phyloP scores from a whole-genome alignment of 2,797 vertebrate genomes.

The Channa striata region DNA sequence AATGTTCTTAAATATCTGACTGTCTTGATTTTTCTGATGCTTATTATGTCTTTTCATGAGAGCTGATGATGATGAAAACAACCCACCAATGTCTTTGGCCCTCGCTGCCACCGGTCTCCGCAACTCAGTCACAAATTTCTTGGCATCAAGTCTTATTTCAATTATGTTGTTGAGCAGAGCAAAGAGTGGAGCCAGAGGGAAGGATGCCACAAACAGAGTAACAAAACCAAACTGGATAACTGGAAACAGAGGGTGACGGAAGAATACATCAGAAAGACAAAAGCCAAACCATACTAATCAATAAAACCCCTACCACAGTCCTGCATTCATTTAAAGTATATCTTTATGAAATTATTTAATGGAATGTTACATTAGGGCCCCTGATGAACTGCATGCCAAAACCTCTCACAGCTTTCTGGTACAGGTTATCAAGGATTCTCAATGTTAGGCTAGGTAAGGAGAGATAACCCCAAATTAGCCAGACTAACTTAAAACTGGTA shows the following conservation, averaged over 20 bases:
- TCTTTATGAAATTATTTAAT: no score
- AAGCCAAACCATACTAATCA: no score
- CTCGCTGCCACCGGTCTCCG: slow-evolving; percentile 93
- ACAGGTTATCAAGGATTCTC: no score
- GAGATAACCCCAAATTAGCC: no score
- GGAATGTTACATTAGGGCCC: no score
- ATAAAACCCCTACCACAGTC: no score
- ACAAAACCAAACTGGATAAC: slow-evolving; percentile 99
- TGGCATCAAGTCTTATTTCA: slow-evolving; percentile 97
- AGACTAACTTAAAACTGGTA: no score
- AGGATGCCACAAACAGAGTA: slow-evolving; percentile 96
- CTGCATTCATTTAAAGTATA: no score
- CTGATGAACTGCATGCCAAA: no score
- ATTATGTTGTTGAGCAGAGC: slow-evolving; percentile 99
- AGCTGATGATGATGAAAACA: not conserved
- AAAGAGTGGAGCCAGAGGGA: slow-evolving; percentile 95
- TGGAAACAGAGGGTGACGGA: slow-evolving; percentile 63
- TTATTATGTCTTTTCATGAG: not conserved
- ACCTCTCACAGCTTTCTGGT: no score
- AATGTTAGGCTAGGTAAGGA: no score
- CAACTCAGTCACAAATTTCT: slow-evolving; percentile 95
- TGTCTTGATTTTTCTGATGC: not conserved
- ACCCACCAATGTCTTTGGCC: slow-evolving; percentile 96
- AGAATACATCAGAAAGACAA: not conserved
- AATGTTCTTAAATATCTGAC: not conserved